These are phyloP conservation scores for Triplophysa dalaica DNA, from an alignment of 2,113 vertebrate species.

Conservation along the genomic window DNA sequence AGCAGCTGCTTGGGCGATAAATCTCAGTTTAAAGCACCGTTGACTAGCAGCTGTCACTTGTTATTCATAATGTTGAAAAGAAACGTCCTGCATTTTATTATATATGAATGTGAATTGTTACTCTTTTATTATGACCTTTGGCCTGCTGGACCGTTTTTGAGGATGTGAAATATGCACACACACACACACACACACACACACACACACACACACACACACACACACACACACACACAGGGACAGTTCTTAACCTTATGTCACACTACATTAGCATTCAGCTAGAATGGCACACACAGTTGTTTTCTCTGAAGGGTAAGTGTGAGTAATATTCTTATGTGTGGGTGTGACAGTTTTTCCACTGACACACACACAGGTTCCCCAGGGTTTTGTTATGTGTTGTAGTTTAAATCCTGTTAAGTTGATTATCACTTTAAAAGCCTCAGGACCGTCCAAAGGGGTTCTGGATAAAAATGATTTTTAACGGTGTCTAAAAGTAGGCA, in stretches of 20 bases:
- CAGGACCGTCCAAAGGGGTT: slow-evolving; percentile 35
- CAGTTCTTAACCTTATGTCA: slow-evolving; percentile 15
- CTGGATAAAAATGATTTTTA: slow-evolving; percentile 13
- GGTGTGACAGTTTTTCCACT: slow-evolving; percentile 10
- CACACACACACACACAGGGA: neutral
- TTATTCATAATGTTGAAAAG: slow-evolving; percentile 9
- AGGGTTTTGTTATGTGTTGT: slow-evolving; percentile 42
- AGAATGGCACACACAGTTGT: neutral
- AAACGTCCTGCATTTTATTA: neutral
- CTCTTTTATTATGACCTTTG: slow-evolving; percentile 20
- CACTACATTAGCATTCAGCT: slow-evolving; percentile 1
- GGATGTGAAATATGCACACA: neutral
- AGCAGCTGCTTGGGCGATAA: neutral
- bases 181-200: neutral
- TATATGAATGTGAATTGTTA: slow-evolving; percentile 1
- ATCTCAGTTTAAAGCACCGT: slow-evolving; percentile 17
- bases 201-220: neutral
- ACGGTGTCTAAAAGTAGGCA: neutral
- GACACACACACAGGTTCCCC: slow-evolving; percentile 27
- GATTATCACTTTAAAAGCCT: slow-evolving; percentile 58
- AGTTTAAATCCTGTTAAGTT: slow-evolving; percentile 56
- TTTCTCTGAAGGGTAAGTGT: slow-evolving; percentile 32
- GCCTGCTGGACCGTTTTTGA: neutral
- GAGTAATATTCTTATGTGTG: slow-evolving; percentile 33
- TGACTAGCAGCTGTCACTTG: slow-evolving; percentile 9